Percentiles rank a stretch among this genome's conserved stretches.
Evolutionary conservation across 2,113 vertebrate species (phyloP).

Genomic region (Tragelaphus scriptus): DNA sequence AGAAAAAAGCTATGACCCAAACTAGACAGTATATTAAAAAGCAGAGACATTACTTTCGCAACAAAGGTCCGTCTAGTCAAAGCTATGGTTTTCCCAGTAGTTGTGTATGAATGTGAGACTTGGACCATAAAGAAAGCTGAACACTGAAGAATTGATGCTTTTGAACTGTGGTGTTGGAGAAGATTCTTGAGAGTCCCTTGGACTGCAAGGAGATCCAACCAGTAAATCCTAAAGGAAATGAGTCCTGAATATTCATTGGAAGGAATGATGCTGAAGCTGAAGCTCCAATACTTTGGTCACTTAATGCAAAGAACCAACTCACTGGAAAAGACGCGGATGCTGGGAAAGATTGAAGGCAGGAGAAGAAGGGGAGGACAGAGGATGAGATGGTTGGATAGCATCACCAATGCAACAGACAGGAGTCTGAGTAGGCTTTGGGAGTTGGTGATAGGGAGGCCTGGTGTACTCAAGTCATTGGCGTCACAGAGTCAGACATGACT

Average conservation of each 20-base stretch:
- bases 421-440: background rate
- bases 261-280: background rate
- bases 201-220: background rate
- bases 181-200: background rate
- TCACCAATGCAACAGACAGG: background rate
- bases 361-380: background rate
- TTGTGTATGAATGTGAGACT: background rate
- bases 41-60: fast-evolving
- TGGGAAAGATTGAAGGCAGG: background rate
- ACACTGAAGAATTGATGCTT: fast-evolving
- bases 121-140: background rate
- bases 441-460: background rate
- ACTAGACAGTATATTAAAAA: background rate
- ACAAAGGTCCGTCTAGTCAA: background rate
- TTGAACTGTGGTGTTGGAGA: background rate
- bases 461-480: background rate
- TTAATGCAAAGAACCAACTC: fast-evolving
- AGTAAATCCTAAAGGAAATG: background rate
- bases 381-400: background rate
- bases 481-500: background rate
- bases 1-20: background rate
- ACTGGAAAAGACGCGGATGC: background rate
- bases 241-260: background rate
- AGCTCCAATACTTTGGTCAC: background rate
- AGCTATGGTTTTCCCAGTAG: background rate